These are phyloP conservation scores for Ecliptopera silaceata DNA, from an alignment of 2,888 invertebrate species.

Conservation along the genomic window DNA sequence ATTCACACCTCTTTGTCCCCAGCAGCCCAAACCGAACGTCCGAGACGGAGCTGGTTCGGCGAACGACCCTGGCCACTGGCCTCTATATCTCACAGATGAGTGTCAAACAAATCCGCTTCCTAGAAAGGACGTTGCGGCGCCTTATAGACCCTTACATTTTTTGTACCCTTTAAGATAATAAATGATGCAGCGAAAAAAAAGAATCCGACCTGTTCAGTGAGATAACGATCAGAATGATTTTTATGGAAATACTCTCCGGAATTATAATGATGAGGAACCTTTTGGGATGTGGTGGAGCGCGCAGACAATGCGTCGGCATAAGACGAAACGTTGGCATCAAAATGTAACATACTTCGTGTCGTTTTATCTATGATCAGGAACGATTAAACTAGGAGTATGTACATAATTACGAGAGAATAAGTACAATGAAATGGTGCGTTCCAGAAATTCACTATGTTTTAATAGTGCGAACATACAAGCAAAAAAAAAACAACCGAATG, in stretches of 20 bases:
- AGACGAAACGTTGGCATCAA: constrained; percentile 52
- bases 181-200: constrained; percentile 79
- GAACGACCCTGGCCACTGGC: constrained; percentile 65
- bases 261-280: constrained; percentile 80
- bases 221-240: constrained; percentile 81
- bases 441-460: neutral
- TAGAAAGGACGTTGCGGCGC: constrained; percentile 80
- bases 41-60: constrained; percentile 57
- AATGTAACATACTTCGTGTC: constrained; percentile 44
- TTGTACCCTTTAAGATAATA: constrained; percentile 80
- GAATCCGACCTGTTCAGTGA: constrained; percentile 78
- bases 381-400: constrained; percentile 13
- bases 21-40: constrained; percentile 43
- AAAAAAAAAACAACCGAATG: neutral
- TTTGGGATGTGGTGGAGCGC: constrained; percentile 77
- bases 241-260: constrained; percentile 80
- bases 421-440: constrained; percentile 7
- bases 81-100: constrained; percentile 76
- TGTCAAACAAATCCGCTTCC: constrained; percentile 81
- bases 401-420: constrained; percentile 24
- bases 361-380: constrained; percentile 50
- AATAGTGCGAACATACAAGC: neutral
- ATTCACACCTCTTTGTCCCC: constrained; percentile 72
- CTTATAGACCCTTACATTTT: constrained; percentile 74
- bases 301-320: constrained; percentile 81